Conservation (phyloP, 2,888 invertebrate species). For the Gymnocheta viridis region DNA sequence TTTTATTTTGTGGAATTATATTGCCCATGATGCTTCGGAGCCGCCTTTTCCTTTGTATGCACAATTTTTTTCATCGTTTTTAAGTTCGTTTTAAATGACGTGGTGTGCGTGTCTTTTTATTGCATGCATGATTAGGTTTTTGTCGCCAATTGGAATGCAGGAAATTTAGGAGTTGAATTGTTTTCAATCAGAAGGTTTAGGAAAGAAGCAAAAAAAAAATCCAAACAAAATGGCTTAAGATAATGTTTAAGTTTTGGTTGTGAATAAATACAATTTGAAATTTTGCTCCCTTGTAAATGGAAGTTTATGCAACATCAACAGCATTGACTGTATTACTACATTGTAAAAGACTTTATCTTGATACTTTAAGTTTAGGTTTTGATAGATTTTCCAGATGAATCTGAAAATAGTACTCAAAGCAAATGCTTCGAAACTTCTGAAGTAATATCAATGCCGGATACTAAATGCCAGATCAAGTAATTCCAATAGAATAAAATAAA, state of each 20-base stretch:
- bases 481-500: too few species aligned
- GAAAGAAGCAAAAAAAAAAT: background rate
- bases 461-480: too few species aligned
- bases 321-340: too few species aligned
- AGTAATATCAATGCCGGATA: too few species aligned
- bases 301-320: too few species aligned
- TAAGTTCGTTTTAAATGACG: constrained; percentile 6
- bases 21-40: constrained; percentile 67
- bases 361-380: too few species aligned
- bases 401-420: too few species aligned
- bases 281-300: background rate
- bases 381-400: too few species aligned
- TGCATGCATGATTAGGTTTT: constrained; percentile 70
- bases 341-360: too few species aligned
- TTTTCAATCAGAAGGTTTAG: constrained; percentile 26
- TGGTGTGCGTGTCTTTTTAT: constrained; percentile 39
- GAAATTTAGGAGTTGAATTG: constrained; percentile 51
- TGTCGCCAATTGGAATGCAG: constrained; percentile 72
- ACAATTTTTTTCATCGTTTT: constrained; percentile 47
- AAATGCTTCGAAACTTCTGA: too few species aligned
- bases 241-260: background rate
- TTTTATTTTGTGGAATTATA: constrained; percentile 48
- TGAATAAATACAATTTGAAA: background rate
- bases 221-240: constrained; percentile 48
- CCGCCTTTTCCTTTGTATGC: constrained; percentile 71